Conservation (phyloP, 35 echinoderm and acorn worm species). For the Ophioderma brevispina region DNA sequence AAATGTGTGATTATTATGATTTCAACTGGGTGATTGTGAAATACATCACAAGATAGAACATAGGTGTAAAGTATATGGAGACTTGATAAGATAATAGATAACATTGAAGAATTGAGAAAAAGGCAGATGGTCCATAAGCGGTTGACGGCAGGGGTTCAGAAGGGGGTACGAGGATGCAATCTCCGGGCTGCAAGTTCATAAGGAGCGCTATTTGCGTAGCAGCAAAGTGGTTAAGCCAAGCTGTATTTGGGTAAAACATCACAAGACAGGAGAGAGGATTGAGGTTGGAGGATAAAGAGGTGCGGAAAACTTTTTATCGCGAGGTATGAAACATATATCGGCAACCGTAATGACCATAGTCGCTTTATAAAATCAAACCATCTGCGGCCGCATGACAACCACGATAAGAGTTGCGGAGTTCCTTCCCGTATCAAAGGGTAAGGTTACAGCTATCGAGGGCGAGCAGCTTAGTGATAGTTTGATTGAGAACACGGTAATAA, state of each 20-base stretch:
- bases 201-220: not conserved
- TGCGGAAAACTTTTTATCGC: not conserved
- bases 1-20: not conserved
- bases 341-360: not conserved
- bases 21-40: not conserved
- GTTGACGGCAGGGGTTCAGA: no score
- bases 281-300: slow-evolving; percentile 9
- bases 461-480: not conserved
- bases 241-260: not conserved
- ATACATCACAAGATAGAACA: not conserved
- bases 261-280: not conserved
- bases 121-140: no score
- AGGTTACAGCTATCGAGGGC: not conserved
- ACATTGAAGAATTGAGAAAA: not conserved
- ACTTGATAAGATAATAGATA: not conserved
- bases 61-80: not conserved
- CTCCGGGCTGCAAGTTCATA: not conserved
- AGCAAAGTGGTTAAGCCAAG: not conserved
- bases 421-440: not conserved
- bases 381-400: slow-evolving; percentile 2
- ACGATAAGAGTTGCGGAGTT: not conserved
- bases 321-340: not conserved
- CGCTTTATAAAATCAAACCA: not conserved
- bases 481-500: slow-evolving; percentile 4
- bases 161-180: not conserved